phyloP scores from a whole-genome alignment of 1,140 invertebrate genomes.

The Lucilia cuprina region DNA sequence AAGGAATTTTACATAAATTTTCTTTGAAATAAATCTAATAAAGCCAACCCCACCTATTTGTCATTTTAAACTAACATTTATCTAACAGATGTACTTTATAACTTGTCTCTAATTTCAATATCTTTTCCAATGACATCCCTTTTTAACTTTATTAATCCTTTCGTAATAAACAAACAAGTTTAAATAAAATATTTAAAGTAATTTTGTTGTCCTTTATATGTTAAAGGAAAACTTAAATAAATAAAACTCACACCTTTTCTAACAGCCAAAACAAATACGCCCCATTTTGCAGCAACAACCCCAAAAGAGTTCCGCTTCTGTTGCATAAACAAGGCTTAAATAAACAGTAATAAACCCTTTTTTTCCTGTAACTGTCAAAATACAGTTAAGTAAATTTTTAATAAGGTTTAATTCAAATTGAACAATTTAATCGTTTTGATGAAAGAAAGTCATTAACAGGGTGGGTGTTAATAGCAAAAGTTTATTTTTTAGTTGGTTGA shows the following conservation, averaged over 20 bases:
- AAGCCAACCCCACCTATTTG: no score
- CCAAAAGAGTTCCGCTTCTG: neutral
- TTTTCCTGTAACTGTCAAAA: neutral
- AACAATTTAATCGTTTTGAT: slow-evolving; percentile 3
- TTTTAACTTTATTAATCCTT: slow-evolving; percentile 9
- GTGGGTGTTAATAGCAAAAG: neutral
- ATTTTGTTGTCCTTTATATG: neutral
- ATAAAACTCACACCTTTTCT: neutral
- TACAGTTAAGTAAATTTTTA: neutral
- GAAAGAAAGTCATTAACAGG: neutral
- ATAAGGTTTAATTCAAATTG: slow-evolving; percentile 4
- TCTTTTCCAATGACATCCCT: neutral
- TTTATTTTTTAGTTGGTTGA: neutral
- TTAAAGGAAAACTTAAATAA: neutral
- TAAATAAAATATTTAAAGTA: neutral
- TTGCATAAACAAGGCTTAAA: neutral
- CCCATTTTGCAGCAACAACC: neutral
- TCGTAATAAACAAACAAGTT: slow-evolving; percentile 3
- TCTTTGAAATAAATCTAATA: no score
- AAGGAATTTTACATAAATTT: no score
- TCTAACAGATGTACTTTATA: neutral
- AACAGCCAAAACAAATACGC: neutral
- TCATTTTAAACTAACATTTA: neutral
- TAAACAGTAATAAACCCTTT: neutral
- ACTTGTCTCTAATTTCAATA: neutral